Conservation (phyloP, 2,113 vertebrate genomes). For the Tretioscincus oriximinensis region DNA sequence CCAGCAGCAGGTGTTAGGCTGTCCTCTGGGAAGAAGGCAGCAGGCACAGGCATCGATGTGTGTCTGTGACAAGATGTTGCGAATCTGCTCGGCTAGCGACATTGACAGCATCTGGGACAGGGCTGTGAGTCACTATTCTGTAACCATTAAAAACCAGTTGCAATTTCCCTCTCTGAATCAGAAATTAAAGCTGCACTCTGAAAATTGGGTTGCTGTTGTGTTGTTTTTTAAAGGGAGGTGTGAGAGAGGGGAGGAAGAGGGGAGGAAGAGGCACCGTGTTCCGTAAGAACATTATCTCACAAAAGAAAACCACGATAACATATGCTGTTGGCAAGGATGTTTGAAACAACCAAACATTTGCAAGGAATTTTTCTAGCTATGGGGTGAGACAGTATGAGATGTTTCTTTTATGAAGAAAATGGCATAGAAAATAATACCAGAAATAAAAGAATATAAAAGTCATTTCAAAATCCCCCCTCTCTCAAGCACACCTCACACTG, state of each 20-base stretch:
- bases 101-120: slow-evolving; percentile 80
- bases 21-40: slow-evolving; percentile 83
- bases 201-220: slow-evolving; percentile 25
- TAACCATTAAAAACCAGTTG: slow-evolving; percentile 79
- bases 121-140: slow-evolving; percentile 73
- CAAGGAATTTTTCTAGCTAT: slow-evolving; percentile 1
- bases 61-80: slow-evolving; percentile 84
- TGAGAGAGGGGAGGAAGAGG: background rate
- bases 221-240: slow-evolving; percentile 27
- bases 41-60: slow-evolving; percentile 85
- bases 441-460: background rate
- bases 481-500: background rate
- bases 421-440: slow-evolving; percentile 4
- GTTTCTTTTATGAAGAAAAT: slow-evolving; percentile 16
- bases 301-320: background rate
- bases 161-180: slow-evolving; percentile 64
- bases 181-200: slow-evolving; percentile 73
- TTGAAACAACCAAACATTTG: background rate
- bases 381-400: slow-evolving; percentile 37
- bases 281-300: background rate
- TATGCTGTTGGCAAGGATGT: background rate
- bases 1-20: slow-evolving; percentile 89
- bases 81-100: slow-evolving; percentile 77
- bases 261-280: background rate
- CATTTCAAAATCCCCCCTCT: background rate